Evolutionary conservation across 1,140 invertebrate species (phyloP).

Genomic region (Euura saliciscinereae): DNA sequence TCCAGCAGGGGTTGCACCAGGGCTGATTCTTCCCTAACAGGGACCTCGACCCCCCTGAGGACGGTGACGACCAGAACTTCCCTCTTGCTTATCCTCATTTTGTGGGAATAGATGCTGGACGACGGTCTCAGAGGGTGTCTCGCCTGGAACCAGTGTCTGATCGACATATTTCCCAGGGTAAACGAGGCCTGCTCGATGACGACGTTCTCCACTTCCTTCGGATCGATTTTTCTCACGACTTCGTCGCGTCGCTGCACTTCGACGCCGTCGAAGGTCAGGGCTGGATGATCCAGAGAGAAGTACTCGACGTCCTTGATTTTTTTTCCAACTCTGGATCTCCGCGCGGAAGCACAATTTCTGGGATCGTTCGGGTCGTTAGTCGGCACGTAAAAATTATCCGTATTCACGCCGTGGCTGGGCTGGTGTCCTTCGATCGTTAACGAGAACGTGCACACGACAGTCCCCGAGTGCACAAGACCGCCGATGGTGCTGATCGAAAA

Average conservation of each 20-base stretch:
- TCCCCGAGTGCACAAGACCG: conserved; percentile 42
- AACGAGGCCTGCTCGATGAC: conserved; percentile 46
- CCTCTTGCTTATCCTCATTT: conserved; percentile 35
- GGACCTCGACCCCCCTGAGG: conserved; percentile 52
- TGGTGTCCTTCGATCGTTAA: conserved; percentile 28
- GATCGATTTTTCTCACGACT: conserved; percentile 21
- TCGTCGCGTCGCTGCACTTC: background rate
- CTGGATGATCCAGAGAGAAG: conserved; percentile 42
- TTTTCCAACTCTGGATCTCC: conserved; percentile 24
- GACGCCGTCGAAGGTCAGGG: conserved; percentile 29
- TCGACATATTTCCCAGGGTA: conserved; percentile 43
- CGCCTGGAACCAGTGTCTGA: conserved; percentile 44
- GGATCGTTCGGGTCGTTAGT: conserved; percentile 55
- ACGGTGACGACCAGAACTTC: conserved; percentile 48
- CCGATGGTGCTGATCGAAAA: conserved; percentile 44
- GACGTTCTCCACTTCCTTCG: conserved; percentile 40
- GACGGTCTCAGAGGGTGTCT: conserved; percentile 37
- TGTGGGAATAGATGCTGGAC: conserved; percentile 20
- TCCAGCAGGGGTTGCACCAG: conserved; percentile 50
- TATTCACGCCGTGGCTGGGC: conserved; percentile 17
- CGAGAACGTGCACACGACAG: conserved; percentile 43
- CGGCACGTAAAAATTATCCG: conserved; percentile 28
- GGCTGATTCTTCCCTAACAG: conserved; percentile 55
- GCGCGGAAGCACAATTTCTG: conserved; percentile 34
- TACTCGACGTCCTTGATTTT: conserved; percentile 34